Evolutionary conservation across 2,888 invertebrate species (phyloP), one percentile per base, ranked within the genome.

Genomic region (Idaea dimidiata): DNA sequence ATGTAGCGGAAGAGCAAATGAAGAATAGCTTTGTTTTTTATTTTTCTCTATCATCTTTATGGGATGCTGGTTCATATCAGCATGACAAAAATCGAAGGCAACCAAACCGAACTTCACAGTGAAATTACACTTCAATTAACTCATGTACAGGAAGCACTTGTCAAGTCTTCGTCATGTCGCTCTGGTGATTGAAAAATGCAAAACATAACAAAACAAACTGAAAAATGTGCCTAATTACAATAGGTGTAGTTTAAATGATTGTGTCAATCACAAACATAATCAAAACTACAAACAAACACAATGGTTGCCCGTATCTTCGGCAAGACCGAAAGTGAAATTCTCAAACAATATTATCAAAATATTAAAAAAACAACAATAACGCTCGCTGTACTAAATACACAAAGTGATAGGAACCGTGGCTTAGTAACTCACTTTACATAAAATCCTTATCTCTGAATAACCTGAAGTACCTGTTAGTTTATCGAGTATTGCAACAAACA

Each of bases 401-500:
- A 62, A 16, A 61, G 8, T 33, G 24, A 43, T 43, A 43, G 43
- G 43, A 43, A 43, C 61, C 60, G 64, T 65, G 67, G 74, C 77
- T 72, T 78, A 75, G 81, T 73, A 80, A 83, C 82, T 65, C 71
- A 73, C 74, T 75, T 71, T 14, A 43, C 43, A 43, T 43, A 75
- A 74, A 74, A 70, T 68, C 64, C 74, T 82, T 86, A 87, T 87
- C 83, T 77, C 65, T 72, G 72, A 72, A 75, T 71, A 72, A 78
- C 74, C 75, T 77, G 75, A 79, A 84, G 82, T 79, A 80, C 82
- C 80, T 86, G 82, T 85, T 78, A 80, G 83, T 82, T 87, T 86
- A 87, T 89, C 86, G 76, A 68, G 77, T 77, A 77, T 79, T 83
- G 82, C 83, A 84, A 82, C 80, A 82, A 82, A 43, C 83, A 84